Conservation (phyloP, 2,113 vertebrate genomes). For the Clinocottus analis region DNA sequence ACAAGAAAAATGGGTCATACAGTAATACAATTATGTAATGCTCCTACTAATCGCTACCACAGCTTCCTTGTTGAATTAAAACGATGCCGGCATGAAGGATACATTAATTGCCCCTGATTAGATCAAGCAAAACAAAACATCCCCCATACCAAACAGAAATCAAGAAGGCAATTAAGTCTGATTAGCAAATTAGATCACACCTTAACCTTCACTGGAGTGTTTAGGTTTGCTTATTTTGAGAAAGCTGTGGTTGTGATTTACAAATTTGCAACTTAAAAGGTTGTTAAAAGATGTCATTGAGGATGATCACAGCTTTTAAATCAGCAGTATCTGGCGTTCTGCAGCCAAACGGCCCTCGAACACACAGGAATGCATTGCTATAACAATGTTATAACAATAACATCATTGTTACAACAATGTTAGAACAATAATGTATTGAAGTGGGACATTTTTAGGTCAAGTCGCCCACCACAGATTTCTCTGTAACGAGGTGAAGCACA, state of each 20-base stretch:
- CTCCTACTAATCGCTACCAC: neutral
- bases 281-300: neutral
- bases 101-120: neutral
- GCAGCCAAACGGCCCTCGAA: neutral
- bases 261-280: neutral
- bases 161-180: neutral
- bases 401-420: neutral
- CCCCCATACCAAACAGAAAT: neutral
- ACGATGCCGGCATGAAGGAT: neutral
- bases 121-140: neutral
- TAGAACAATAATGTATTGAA: no score
- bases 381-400: no score
- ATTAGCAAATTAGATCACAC: neutral
- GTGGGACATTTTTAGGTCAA: conserved; percentile 17
- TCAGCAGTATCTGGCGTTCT: neutral
- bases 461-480: conserved; percentile 30
- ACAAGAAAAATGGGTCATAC: neutral
- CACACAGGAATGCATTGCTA: neutral
- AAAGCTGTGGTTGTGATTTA: neutral
- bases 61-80: conserved; percentile 1
- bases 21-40: neutral
- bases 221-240: neutral
- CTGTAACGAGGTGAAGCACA: conserved; percentile 11
- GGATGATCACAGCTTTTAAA: neutral
- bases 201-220: neutral